Conservation (phyloP, 1,140 invertebrate genomes). For the Leguminivora glycinivorella region DNA sequence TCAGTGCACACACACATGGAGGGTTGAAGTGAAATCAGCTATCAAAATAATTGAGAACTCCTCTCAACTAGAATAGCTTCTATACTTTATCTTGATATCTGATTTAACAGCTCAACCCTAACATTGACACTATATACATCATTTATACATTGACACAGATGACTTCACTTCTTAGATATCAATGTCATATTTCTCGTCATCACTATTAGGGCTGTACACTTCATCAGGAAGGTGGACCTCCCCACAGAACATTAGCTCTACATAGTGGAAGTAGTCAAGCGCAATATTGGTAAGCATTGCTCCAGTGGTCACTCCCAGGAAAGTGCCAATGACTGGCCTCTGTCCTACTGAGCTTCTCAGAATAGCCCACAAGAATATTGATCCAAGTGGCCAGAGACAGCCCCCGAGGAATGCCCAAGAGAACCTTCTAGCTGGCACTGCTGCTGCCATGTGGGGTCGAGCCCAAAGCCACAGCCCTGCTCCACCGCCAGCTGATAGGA, state of each 20-base stretch:
- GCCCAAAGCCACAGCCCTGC: slow-evolving; percentile 75
- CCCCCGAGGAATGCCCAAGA: slow-evolving; percentile 77
- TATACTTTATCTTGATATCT: not conserved
- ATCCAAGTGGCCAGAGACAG: slow-evolving; percentile 71
- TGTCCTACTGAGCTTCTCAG: slow-evolving; percentile 72
- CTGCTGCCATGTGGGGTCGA: slow-evolving; percentile 73
- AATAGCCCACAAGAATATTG: slow-evolving; percentile 76
- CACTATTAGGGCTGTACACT: slow-evolving; percentile 71
- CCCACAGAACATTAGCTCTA: slow-evolving; percentile 75
- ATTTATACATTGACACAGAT: slow-evolving; percentile 25
- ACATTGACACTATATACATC: slow-evolving; percentile 15
- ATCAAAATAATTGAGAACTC: not conserved
- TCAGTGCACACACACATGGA: not conserved
- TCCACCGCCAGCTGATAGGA: slow-evolving; percentile 69
- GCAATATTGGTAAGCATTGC: slow-evolving; percentile 74
- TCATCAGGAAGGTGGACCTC: slow-evolving; percentile 69
- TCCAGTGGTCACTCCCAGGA: slow-evolving; percentile 68
- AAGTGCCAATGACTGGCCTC: slow-evolving; percentile 66
- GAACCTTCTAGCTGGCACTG: slow-evolving; percentile 68
- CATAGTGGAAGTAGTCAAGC: slow-evolving; percentile 76
- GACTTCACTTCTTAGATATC: slow-evolving; percentile 56
- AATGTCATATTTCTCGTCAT: slow-evolving; percentile 78
- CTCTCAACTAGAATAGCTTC: not conserved
- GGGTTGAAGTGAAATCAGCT: not conserved
- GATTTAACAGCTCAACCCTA: not conserved